phyloP scores from a whole-genome alignment of 1,140 invertebrate genomes.

The Formica selysi region DNA sequence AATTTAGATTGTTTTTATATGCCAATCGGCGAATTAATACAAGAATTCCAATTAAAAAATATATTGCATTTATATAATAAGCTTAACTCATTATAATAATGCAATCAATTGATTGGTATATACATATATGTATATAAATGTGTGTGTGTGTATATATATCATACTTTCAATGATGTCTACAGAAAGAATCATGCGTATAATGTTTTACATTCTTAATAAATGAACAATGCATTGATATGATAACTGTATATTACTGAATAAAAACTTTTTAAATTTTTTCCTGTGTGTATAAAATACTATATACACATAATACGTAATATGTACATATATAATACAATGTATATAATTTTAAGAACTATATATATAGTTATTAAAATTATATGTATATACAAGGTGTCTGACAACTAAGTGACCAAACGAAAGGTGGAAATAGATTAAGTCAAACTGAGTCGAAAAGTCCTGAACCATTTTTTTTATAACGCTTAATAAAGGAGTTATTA shows the following conservation, averaged over 20 bases:
- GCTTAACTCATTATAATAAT: slow-evolving; percentile 8
- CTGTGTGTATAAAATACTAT: slow-evolving; percentile 27
- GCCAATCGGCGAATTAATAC: not conserved
- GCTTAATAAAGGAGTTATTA: too few relatives aligned
- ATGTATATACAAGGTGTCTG: too few relatives aligned
- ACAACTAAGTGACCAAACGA: too few relatives aligned
- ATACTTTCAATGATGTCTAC: slow-evolving; percentile 2
- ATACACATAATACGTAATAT: not conserved
- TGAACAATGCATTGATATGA: not conserved
- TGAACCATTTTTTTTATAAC: too few relatives aligned
- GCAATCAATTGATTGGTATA: not conserved
- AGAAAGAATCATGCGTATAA: not conserved
- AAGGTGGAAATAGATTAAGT: too few relatives aligned
- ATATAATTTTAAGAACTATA: slow-evolving; percentile 11
- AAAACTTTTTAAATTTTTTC: not conserved
- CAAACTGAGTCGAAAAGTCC: too few relatives aligned
- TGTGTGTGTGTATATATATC: not conserved
- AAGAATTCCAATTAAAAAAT: slow-evolving; percentile 6
- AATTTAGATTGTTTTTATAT: not conserved
- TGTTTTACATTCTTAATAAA: slow-evolving; percentile 14
- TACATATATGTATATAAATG: too few relatives aligned
- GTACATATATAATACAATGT: not conserved
- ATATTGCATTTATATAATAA: not conserved
- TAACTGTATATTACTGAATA: not conserved
- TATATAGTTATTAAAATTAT: not conserved